These are phyloP conservation scores for Lophotis ruficrista DNA, from an alignment of 2,113 vertebrate species.

Conservation along the genomic window DNA sequence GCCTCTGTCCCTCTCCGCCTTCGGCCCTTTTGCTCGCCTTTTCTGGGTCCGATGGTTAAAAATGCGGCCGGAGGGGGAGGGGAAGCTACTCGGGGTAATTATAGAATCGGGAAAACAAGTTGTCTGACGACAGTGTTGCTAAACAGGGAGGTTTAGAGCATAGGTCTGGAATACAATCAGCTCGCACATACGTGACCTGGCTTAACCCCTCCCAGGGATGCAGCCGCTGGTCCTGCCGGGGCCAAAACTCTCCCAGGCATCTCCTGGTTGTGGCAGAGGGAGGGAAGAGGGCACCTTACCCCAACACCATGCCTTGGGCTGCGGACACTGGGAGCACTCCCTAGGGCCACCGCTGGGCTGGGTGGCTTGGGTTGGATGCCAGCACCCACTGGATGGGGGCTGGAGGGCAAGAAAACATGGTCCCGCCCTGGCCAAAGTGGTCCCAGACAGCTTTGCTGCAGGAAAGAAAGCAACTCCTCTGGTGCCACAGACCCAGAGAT, in stretches of 20 bases:
- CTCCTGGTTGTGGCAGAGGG: background rate
- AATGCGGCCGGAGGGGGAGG: background rate
- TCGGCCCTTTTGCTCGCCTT: background rate
- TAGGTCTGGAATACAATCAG: slow-evolving; percentile 69
- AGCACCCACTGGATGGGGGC: background rate
- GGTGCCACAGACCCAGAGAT: background rate
- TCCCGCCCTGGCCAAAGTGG: background rate
- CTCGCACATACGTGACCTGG: slow-evolving; percentile 41
- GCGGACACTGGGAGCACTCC: background rate
- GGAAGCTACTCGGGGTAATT: slow-evolving; percentile 56
- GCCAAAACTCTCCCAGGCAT: background rate
- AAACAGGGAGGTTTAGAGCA: slow-evolving; percentile 70
- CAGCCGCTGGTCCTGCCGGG: background rate
- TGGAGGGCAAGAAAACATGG: background rate
- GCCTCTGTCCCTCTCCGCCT: background rate
- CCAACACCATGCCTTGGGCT: accelerated
- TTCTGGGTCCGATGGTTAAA: slow-evolving; percentile 51
- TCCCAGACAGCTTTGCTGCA: background rate
- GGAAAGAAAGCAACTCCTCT: background rate
- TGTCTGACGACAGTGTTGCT: slow-evolving; percentile 65
- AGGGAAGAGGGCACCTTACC: background rate
- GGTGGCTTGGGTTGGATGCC: background rate
- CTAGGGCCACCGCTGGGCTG: background rate
- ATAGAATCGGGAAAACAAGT: slow-evolving; percentile 71
- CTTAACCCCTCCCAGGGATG: slow-evolving; percentile 55